Evolutionary conservation across 2,888 invertebrate species (phyloP), one percentile per base, ranked within the genome.

Genomic region (Cremastobaeus sp.): DNA sequence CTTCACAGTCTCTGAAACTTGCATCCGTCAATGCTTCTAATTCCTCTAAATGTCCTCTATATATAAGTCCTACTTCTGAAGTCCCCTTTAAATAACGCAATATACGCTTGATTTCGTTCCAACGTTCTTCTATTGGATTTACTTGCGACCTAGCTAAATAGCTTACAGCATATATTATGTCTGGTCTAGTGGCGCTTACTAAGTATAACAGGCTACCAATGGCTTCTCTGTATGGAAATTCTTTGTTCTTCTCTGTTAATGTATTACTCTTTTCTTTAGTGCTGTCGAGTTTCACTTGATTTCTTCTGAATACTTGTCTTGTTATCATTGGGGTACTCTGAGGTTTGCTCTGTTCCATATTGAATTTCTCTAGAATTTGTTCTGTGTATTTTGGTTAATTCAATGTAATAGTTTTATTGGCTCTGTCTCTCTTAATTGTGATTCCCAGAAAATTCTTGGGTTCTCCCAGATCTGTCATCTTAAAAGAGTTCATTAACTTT

Each of bases 401-500:
- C n/a, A n/a, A n/a, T n/a, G n/a, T n/a, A n/a, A n/a, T n/a, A n/a
- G n/a, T n/a, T n/a, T n/a, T n/a, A n/a, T n/a, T n/a, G n/a, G n/a
- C n/a, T n/a, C n/a, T n/a, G n/a, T n/a, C n/a, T n/a, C n/a, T n/a
- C n/a, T n/a, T n/a, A n/a, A n/a, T n/a, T n/a, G n/a, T n/a, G n/a
- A n/a, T n/a, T n/a, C n/a, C n/a, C n/a, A n/a, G n/a, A n/a, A n/a
- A 55, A n/a, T n/a, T n/a, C n/a, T n/a, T n/a, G n/a, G n/a, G n/a
- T n/a, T n/a, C n/a, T n/a, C n/a, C n/a, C n/a, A n/a, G n/a, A n/a
- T n/a, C n/a, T n/a, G n/a, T n/a, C n/a, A n/a, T n/a, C n/a, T n/a
- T n/a, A n/a, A n/a, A 79, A 78, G 9, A 32, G 57, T 2, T 18
- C 52, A n/a, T 68, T 77, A 14, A 77, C 47, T 25, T 59, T 32